Conservation (phyloP, 2,888 invertebrate genomes). For the Meiosimyza decipiens region DNA sequence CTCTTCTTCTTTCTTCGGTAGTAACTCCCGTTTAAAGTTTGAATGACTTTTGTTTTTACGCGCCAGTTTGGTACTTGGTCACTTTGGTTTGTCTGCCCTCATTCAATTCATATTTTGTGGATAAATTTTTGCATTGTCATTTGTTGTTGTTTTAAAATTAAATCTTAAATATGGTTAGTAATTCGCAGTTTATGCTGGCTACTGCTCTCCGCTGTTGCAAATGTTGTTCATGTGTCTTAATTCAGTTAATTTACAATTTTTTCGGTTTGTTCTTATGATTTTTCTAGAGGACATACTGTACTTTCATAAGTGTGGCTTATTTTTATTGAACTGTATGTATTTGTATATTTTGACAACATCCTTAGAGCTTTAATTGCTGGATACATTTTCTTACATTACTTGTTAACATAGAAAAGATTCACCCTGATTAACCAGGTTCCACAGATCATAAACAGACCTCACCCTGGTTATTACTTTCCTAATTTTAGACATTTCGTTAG, state of each 20-base stretch:
- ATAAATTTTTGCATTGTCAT: not conserved
- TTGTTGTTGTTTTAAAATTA: not conserved
- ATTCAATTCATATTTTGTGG: conserved; percentile 12
- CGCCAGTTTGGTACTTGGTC: not conserved
- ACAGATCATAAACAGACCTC: no score
- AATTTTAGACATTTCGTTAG: no score
- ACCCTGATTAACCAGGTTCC: no score
- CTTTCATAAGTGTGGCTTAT: no score
- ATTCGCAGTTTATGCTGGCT: conserved; percentile 6
- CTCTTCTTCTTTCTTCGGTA: not conserved
- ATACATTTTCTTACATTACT: no score
- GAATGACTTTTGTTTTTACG: conserved; percentile 21
- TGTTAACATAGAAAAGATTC: no score
- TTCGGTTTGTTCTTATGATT: no score
- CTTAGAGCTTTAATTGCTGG: no score
- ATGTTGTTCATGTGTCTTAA: conserved; percentile 37
- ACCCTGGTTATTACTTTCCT: no score
- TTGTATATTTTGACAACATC: no score
- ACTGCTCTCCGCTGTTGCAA: not conserved
- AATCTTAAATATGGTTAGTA: not conserved
- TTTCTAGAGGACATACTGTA: no score
- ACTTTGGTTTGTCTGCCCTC: not conserved
- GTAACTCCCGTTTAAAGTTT: not conserved
- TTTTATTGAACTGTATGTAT: no score
- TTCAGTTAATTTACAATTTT: conserved; percentile 48